Base-by-base conservation (phyloP, 2,797 vertebrate species). In the Leptodactylus fallax region DNA sequence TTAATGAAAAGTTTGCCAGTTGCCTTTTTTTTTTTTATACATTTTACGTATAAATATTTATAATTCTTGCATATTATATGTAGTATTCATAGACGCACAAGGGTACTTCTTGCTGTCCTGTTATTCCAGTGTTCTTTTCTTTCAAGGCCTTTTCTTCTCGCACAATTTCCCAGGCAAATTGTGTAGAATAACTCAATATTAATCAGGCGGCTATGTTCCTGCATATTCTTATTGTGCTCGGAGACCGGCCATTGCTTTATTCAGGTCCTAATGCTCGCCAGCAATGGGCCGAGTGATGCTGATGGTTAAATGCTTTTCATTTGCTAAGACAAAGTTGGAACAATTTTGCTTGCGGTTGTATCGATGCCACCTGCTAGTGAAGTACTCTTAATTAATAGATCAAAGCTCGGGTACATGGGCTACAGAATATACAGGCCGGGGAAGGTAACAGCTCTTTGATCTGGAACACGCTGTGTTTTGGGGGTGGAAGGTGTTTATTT, bases 301-400 rank as follows among this genome's bases (percentile, higher is more conserved):
- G 45, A 74, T 81, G 14, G 83, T n/a, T 89, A 90, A 90, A 90
- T 90, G 85, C 74, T 90, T 89, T 88, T 65, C 45, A 36, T 90
- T 90, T 81, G 87, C 63, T 69, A 90, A 69, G 83, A 85, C 27
- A 82, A 87, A 86, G 84, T 87, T 78, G 63, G 92, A 92, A 91
- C 91, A 86, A 86, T 92, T 93, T 92, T 92, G 93, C 93, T 93
- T 92, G 93, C 55, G 87, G 92, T 88, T 92, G 94, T 92, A 94
- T 95, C 92, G 93, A 92, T 95, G 92, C 92, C 94, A 94, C 94
- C 95, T 95, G 94, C 94, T 95, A 92, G 90, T 94, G 90, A 92
- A 94, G 85, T 94, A 93, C 92, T 95, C 94, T 95, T 96, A 94
- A 94, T 94, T 95, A 94, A 90, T 91, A 92, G 94, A 95, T 95